These are phyloP conservation scores for Cryptocheilus praepositus DNA, from an alignment of 2,888 invertebrate species.

Conservation along the genomic window DNA sequence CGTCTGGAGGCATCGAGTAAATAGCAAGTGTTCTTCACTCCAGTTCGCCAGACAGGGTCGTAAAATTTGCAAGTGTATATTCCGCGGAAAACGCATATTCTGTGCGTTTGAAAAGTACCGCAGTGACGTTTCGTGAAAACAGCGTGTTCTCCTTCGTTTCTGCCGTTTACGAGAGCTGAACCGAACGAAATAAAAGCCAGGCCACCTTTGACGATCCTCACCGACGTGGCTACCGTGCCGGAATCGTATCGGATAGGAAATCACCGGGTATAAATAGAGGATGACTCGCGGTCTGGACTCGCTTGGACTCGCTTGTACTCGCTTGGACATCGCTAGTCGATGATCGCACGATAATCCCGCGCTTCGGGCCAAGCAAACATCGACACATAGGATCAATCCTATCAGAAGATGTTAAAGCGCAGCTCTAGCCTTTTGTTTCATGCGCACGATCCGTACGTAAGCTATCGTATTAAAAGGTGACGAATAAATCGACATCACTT, in stretches of 20 bases:
- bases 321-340: conserved; percentile 49
- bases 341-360: conserved; percentile 36
- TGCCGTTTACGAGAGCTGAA: not conserved
- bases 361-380: conserved; percentile 31
- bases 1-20: too few species aligned
- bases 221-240: conserved; percentile 36
- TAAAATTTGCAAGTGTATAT: too few species aligned
- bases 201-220: conserved; percentile 28
- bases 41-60: too few species aligned
- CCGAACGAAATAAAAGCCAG: conserved; percentile 29
- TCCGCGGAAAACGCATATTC: too few species aligned
- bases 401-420: conserved; percentile 27
- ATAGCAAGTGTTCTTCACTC: too few species aligned
- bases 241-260: conserved; percentile 57
- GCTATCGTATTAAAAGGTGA: too few species aligned
- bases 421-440: not conserved
- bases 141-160: too few species aligned
- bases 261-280: conserved; percentile 67
- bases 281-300: conserved; percentile 62
- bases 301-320: conserved; percentile 48
- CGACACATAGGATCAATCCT: conserved; percentile 21
- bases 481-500: too few species aligned
- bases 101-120: too few species aligned
- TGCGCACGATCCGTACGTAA: too few species aligned
- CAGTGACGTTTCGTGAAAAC: too few species aligned